A percentile compares a stretch with the other conserved stretches of the same genome.
Conservation (phyloP, 1,140 invertebrate species). For the Hirudo medicinalis region DNA sequence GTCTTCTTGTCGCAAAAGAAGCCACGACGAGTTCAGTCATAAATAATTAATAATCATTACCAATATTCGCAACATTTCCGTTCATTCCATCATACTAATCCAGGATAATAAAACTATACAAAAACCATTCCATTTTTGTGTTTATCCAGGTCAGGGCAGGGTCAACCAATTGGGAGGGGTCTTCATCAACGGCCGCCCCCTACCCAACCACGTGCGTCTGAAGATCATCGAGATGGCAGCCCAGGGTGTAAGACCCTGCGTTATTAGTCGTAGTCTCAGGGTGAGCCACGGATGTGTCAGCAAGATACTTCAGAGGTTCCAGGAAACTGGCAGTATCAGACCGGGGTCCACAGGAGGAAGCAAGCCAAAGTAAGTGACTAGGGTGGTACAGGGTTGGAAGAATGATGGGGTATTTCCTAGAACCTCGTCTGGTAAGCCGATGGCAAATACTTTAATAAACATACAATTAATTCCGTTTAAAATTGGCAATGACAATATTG, state of each 20-base stretch:
- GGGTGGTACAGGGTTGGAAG: constrained; percentile 56
- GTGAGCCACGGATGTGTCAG: constrained; percentile 72
- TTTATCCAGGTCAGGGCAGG: constrained; percentile 51
- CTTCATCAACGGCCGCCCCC: constrained; percentile 76
- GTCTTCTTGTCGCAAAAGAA: too few species aligned
- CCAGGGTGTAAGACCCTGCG: constrained; percentile 77
- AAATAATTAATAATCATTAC: too few species aligned
- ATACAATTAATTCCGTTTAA: too few species aligned
- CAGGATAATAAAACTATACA: background rate
- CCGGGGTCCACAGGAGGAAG: constrained; percentile 98
- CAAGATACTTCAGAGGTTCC: constrained; percentile 27
- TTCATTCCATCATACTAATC: too few species aligned
- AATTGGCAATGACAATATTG: too few species aligned
- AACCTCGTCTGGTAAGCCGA: too few species aligned
- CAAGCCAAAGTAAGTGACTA: constrained; percentile 97
- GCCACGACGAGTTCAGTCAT: too few species aligned
- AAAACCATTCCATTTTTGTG: background rate
- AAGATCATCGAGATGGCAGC: constrained; percentile 82
- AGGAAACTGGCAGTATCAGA: constrained; percentile 73
- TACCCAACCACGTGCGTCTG: constrained; percentile 65
- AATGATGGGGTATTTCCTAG: constrained; percentile 42
- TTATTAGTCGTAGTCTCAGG: constrained; percentile 77
- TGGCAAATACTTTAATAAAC: too few species aligned
- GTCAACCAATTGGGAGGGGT: constrained; percentile 82
- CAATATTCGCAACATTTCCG: too few species aligned